Evolutionary conservation across 1,140 invertebrate species (phyloP), one percentile per base, ranked within the genome.

Genomic region (Euborellia annulipes): DNA sequence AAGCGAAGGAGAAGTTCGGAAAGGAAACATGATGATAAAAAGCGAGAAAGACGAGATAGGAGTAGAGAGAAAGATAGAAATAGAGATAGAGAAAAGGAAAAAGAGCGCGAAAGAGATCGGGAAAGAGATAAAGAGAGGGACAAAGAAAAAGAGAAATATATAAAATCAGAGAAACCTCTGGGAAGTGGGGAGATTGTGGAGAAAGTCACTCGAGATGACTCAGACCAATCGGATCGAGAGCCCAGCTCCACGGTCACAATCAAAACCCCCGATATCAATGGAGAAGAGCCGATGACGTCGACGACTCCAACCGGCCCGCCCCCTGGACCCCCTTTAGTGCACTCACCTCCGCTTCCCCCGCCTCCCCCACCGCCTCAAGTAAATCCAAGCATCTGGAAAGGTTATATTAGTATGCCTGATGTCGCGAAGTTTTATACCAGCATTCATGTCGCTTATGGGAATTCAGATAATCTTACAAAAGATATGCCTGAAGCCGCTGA

Each of bases 341-440:
- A 17, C 11, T 22, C 37, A 9, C 21, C 27, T 30, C 22, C 32
- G 4, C 14, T 27, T 32, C 18, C 21, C 19, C 21, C 38, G 13
- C 23, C 47, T 27, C 23, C 23, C 52, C 8, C 13, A 3, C 36
- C 46, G n/a, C 4, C 4, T 6, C 23, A 27, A 27, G 23, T 6
- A 27, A 11, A 27, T 6, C 4, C 64, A 3, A 65, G 71, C 4
- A 67, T 91, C 13, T 96, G 90, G 89, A 78, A 78, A 52, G 90
- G 91, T 1, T 79, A 76, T 43, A 78, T 96, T 2, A 80, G 78
- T 54, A 93, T 93, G 86, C 75, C 82, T 2, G 90, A 94, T 58
- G 84, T 93, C 0, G 81, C 87, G 0, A 82, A 88, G 54, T 92
- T 94, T 53, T 77, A 82, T 50, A 82, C 90, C 2, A 77, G 76